These are phyloP conservation scores for Gouania willdenowi DNA, from an alignment of 2,797 vertebrate genomes.

Conservation along the genomic window DNA sequence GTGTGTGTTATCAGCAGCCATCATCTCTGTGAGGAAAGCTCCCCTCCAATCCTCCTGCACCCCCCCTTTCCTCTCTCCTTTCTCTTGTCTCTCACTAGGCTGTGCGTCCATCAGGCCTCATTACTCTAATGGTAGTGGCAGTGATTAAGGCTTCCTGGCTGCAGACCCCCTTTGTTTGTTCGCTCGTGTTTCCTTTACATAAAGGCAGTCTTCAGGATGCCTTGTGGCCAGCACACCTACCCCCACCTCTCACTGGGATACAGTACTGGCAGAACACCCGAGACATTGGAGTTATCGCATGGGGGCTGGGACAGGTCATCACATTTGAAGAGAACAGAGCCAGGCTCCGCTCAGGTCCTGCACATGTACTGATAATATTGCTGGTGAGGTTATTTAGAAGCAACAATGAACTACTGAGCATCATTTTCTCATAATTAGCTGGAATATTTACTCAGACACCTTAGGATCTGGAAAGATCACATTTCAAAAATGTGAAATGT, in stretches of 20 bases:
- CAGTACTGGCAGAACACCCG: constrained; percentile 41
- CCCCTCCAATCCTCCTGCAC: constrained; percentile 1
- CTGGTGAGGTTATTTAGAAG: constrained; percentile 54
- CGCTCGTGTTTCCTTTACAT: constrained; percentile 56
- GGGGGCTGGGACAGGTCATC: constrained; percentile 56
- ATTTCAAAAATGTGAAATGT: too few species aligned
- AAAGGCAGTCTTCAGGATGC: constrained; percentile 59
- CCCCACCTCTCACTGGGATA: constrained; percentile 27
- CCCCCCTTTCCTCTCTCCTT: not conserved
- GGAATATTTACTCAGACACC: too few species aligned
- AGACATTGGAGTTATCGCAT: constrained; percentile 59
- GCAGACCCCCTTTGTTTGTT: constrained; percentile 71
- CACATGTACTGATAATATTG: constrained; percentile 62
- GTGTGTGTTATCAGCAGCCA: constrained; percentile 63
- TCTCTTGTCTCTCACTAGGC: constrained; percentile 49
- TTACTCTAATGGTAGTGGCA: constrained; percentile 68
- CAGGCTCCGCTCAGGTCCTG: constrained; percentile 65
- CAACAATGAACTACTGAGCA: constrained; percentile 39
- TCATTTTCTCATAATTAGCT: constrained; percentile 9
- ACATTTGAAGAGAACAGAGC: constrained; percentile 47
- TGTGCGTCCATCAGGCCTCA: constrained; percentile 78
- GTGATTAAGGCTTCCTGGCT: constrained; percentile 82
- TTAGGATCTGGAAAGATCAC: too few species aligned
- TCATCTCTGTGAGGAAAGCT: constrained; percentile 64
- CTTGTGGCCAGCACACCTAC: constrained; percentile 18